These are phyloP conservation scores for Diprion similis DNA, from an alignment of 1,140 invertebrate genomes.

Conservation along the genomic window DNA sequence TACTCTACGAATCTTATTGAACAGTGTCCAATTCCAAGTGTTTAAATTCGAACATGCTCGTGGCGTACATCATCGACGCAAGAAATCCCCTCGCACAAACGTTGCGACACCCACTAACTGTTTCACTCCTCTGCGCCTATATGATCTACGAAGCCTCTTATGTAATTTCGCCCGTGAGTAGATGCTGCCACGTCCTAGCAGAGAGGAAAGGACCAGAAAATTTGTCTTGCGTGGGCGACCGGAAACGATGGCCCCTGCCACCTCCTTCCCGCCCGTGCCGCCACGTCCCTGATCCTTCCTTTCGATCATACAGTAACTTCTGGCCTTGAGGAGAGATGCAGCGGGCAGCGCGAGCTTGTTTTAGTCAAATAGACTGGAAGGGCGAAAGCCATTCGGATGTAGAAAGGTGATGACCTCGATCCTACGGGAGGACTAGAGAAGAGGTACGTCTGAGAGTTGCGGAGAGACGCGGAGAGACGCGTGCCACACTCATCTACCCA, in stretches of 20 bases:
- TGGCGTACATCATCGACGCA: not conserved
- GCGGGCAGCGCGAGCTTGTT: not conserved
- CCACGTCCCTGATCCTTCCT: not conserved
- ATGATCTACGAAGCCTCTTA: conserved; percentile 1
- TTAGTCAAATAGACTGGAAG: conserved; percentile 24
- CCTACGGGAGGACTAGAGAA: conserved; percentile 35
- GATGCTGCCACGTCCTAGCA: not conserved
- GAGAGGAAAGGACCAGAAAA: conserved; percentile 6
- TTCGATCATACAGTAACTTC: not conserved
- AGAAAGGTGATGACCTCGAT: conserved; percentile 59
- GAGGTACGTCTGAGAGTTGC: not conserved
- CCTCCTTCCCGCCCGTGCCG: not conserved
- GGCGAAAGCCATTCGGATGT: conserved; percentile 44
- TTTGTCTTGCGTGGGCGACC: conserved; percentile 3
- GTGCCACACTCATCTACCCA: not conserved
- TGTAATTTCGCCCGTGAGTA: not conserved
- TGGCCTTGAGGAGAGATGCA: conserved; percentile 6
- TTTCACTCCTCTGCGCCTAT: not conserved
- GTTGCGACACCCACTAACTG: conserved; percentile 4
- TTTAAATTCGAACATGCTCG: no score
- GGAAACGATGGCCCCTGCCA: conserved; percentile 1
- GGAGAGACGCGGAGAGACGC: conserved; percentile 3
- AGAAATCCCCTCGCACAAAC: not conserved
- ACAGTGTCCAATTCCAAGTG: no score
- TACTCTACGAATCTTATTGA: no score